A percentile compares a stretch with the other conserved stretches of the same genome.
Conservation (phyloP, 2,888 invertebrate genomes). For the Hirtodrosophila confusa region DNA sequence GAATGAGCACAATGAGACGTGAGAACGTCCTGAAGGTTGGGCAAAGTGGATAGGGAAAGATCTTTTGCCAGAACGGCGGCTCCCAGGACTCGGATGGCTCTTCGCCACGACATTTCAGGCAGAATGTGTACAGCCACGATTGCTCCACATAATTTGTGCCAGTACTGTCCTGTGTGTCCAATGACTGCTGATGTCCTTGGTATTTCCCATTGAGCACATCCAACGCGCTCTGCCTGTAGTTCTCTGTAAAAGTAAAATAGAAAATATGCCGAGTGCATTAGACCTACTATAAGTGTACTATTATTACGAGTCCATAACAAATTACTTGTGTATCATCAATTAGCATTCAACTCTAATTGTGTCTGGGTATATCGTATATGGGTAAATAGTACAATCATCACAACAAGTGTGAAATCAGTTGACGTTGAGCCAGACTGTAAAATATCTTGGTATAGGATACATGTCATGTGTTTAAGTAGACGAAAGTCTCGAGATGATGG, state of each 20-base stretch:
- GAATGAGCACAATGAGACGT: conserved; percentile 89
- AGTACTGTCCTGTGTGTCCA: conserved; percentile 34
- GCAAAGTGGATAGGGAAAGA: conserved; percentile 94
- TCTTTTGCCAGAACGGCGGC: conserved; percentile 90
- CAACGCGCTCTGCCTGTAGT: conserved; percentile 74
- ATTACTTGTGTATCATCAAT: conserved; percentile 50
- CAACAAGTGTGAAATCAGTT: neutral
- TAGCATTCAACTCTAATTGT: conserved; percentile 56
- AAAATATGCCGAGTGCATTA: conserved; percentile 44
- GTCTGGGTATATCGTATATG: conserved; percentile 18
- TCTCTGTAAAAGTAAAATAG: conserved; percentile 69
- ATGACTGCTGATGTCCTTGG: conserved; percentile 66
- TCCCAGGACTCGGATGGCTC: conserved; percentile 92
- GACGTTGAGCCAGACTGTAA: conserved; percentile 5
- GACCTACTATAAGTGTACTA: conserved; percentile 13
- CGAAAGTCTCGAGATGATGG: too few relatives aligned
- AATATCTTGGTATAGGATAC: conserved; percentile 3
- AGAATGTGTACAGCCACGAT: conserved; percentile 93
- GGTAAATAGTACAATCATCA: conserved; percentile 17
- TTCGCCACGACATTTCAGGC: conserved; percentile 91
- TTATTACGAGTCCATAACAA: conserved; percentile 34
- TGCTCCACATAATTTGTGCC: conserved; percentile 79
- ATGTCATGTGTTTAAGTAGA: too few relatives aligned
- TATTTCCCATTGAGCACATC: conserved; percentile 81
- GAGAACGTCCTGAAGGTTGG: conserved; percentile 93